Evolutionary conservation across 30 jellyfish, hydroid and myxozoan genomes (phyloP), one percentile per base, ranked within the genome.

Genomic region (Aurelia sp.): DNA sequence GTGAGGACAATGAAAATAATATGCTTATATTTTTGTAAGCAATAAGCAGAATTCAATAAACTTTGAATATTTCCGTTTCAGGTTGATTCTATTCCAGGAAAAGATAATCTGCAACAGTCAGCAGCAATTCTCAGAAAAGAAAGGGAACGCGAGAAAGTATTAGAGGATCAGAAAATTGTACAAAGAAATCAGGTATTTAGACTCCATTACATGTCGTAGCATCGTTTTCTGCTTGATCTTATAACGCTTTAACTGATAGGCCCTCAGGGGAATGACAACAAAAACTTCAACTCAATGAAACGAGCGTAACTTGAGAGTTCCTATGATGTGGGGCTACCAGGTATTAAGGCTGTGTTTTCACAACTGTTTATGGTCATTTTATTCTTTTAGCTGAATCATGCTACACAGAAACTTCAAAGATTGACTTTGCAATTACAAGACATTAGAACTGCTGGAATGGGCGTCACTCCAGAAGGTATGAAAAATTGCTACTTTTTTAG

Each of bases 401-500:
- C 96, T 35, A 93, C 88, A 68, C 98, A 93, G 67, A 93, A 88
- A 44, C 85, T 93, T 33, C 88, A 88, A 52, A 88, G 98, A 18
- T 67, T 93, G 77, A 91, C 87, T 19, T 15, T 72, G 53, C 97
- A 83, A 76, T 52, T 93, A 16, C 88, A 84, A 78, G 98, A 93
- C 72, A 61, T 88, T n/a, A 62, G 92, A 61, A 81, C 97, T 5
- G 86, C 98, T 13, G 88, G 91, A 44, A 81, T 88, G 87, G 98
- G 98, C 5, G 79, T 93, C 58, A 88, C 98, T 10, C 76, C 98
- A 18, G 98, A 93, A 60, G 98, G 98, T 92, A 65, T 0, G 84
- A 44, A 44, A 44, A 9, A 44, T 8, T 2, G 55, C 2, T 44
- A 44, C 7, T 9, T 44, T 44, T 44, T 9, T 8, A 13, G 8